Percentiles rank a stretch among this genome's conserved stretches.
Evolutionary conservation across 2,888 invertebrate species (phyloP).

Genomic region (Macrosoma leucophasiata): DNA sequence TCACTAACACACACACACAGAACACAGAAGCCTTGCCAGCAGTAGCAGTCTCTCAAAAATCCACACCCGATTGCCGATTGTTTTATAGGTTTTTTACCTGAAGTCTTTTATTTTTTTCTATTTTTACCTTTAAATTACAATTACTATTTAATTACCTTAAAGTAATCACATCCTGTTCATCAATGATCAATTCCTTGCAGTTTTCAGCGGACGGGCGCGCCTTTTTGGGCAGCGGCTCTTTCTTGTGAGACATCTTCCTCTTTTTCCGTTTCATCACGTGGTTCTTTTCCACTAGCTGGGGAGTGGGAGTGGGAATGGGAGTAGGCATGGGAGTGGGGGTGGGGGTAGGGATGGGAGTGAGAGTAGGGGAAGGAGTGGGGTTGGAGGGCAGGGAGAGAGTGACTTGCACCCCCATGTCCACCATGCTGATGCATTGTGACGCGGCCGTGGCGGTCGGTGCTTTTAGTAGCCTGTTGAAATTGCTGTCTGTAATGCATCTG

Average conservation of each 20-base stretch:
- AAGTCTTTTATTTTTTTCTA: no score
- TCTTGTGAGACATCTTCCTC: neutral
- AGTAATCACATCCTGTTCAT: conserved; percentile 32
- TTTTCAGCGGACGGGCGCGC: neutral
- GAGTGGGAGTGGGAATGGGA: no score
- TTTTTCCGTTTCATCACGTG: neutral
- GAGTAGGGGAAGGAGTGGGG: no score
- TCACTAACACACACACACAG: no score
- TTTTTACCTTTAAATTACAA: no score
- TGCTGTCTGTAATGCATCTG: conserved; percentile 17
- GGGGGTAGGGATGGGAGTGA: no score
- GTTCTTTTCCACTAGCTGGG: no score
- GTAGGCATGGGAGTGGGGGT: no score
- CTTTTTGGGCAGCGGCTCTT: neutral
- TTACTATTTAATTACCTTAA: conserved; percentile 34
- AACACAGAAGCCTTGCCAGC: no score
- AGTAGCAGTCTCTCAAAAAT: no score
- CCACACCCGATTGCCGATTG: no score
- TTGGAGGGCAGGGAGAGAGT: neutral
- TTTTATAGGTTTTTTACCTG: no score
- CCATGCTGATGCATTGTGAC: conserved; percentile 12
- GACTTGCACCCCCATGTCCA: conserved; percentile 6
- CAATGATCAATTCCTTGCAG: conserved; percentile 36
- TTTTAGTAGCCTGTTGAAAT: conserved; percentile 14
- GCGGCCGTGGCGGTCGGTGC: conserved; percentile 8